Evolutionary conservation across 2,797 vertebrate species (phyloP).

Genomic region (Eulemur coronatus): DNA sequence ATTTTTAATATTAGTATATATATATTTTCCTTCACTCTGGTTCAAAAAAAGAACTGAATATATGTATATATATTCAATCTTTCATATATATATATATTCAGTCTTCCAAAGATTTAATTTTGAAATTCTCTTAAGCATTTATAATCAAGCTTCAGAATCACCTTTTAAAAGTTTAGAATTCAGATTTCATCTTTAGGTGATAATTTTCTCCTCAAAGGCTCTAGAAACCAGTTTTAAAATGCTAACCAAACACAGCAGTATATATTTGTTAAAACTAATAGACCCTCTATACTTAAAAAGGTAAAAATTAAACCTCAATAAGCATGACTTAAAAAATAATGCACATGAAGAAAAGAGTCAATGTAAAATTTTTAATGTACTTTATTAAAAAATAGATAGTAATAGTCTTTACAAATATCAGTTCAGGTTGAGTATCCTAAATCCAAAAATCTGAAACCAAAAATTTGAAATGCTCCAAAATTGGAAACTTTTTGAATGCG

Average conservation of each 20-base stretch:
- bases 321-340: neutral
- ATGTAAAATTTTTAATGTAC: neutral
- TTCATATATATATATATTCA: neutral
- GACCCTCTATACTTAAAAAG: neutral
- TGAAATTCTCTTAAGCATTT: conserved; percentile 33
- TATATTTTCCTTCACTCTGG: neutral
- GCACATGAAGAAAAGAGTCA: neutral
- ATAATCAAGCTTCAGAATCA: neutral
- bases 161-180: neutral
- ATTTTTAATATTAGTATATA: neutral
- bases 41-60: neutral
- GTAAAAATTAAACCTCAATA: neutral
- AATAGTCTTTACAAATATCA: neutral
- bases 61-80: neutral
- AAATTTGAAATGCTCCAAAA: neutral
- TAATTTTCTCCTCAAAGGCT: neutral
- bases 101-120: neutral
- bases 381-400: neutral
- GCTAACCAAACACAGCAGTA: neutral
- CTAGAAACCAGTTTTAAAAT: conserved; percentile 32
- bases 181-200: neutral
- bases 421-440: neutral
- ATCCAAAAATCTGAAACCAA: neutral
- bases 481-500: neutral
- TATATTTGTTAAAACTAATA: neutral